phyloP scores from a whole-genome alignment of 2,113 vertebrate genomes.

The Strigops habroptila region DNA sequence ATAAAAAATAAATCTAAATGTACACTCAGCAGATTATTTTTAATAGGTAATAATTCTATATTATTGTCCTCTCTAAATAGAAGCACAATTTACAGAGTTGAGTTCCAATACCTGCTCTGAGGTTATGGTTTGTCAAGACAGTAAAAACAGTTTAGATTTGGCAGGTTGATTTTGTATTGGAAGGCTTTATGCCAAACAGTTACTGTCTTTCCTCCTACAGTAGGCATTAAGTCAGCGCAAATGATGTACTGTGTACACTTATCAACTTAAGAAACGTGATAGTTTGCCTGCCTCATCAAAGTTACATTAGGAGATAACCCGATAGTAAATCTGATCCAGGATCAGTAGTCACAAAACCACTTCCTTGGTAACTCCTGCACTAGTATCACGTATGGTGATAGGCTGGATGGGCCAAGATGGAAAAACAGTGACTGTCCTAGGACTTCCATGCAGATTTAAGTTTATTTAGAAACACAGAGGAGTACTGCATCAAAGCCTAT shows the following conservation, averaged over 20 bases:
- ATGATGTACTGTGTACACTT: not conserved
- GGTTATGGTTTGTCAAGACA: not conserved
- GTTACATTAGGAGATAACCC: conserved; percentile 2
- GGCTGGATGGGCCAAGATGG: not conserved
- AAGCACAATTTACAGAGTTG: not conserved
- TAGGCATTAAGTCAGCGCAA: not conserved
- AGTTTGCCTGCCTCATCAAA: conserved; percentile 16
- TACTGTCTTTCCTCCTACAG: not conserved
- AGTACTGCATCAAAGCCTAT: not conserved
- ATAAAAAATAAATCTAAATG: not conserved
- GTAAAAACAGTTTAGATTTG: not conserved
- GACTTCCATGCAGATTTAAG: not conserved
- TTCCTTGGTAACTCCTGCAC: not conserved
- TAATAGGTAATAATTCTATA: not conserved
- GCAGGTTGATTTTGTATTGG: not conserved
- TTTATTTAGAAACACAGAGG: not conserved
- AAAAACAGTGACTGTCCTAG: not conserved
- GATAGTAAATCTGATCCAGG: not conserved
- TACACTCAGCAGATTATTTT: not conserved
- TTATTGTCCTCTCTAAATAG: not conserved
- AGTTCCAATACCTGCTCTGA: not conserved
- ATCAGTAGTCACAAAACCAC: conserved; percentile 9
- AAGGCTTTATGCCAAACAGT: conserved; percentile 1
- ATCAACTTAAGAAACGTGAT: conserved; percentile 33
- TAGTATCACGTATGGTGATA: not conserved